A percentile compares a stretch with the other conserved stretches of the same genome.
These are phyloP conservation scores for Bombus sylvicola DNA, from an alignment of 1,140 invertebrate species.

Conservation along the genomic window DNA sequence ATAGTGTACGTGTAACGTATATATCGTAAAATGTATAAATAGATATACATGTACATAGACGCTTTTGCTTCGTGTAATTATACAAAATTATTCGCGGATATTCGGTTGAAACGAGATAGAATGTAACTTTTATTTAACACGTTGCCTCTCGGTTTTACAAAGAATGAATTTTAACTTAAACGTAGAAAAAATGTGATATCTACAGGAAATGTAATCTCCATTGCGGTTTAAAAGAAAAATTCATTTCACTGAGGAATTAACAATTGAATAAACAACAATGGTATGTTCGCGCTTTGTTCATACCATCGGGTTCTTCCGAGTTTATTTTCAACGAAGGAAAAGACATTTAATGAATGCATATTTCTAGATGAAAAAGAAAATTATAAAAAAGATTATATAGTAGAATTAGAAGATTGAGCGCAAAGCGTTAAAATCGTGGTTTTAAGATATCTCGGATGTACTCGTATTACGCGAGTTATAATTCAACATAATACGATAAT, in stretches of 20 bases:
- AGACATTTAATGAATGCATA: not conserved
- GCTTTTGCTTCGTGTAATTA: not conserved
- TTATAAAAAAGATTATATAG: not conserved
- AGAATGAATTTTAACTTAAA: not conserved
- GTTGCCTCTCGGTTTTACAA: not conserved
- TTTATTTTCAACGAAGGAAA: not conserved
- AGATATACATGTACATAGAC: conserved; percentile 8
- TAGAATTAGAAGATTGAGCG: not conserved
- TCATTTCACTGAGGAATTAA: not conserved
- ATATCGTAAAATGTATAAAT: not conserved
- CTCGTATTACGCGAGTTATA: not conserved
- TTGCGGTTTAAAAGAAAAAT: not conserved
- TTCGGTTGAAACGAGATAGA: not conserved
- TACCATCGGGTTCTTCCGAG: not conserved
- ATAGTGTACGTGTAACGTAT: conserved; percentile 27
- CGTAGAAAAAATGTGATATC: not conserved
- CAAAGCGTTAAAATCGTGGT: not conserved
- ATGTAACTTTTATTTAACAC: not conserved
- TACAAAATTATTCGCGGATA: not conserved
- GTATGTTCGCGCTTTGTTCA: not conserved
- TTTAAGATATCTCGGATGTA: no score
- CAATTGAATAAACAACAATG: not conserved
- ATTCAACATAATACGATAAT: not conserved
- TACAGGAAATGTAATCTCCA: not conserved
- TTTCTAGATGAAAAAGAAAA: no score